Evolutionary conservation across 1,140 invertebrate genomes (phyloP), one percentile per base, ranked within the genome.

Genomic region (Drosophila rufa): DNA sequence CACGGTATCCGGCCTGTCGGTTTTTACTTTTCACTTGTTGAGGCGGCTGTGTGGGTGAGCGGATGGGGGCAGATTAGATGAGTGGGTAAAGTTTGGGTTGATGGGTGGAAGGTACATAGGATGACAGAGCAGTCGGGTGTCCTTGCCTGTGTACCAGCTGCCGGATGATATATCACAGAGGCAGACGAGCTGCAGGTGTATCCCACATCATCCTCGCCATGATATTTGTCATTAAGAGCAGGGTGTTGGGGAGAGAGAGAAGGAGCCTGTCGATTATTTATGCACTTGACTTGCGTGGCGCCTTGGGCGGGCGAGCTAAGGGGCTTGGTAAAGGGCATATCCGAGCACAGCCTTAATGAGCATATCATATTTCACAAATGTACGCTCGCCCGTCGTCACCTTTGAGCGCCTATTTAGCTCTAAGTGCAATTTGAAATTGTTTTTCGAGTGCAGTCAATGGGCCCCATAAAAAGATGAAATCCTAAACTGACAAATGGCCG

Each of bases 341-440:
- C 65, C 38, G 8, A 27, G 27, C 30, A 65, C 25, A 43, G 45
- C 75, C 83, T 65, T 86, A 85, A 85, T 87, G 82, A 82, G 79
- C 80, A 79, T 87, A 87, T 87, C 82, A 87, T 86, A 82, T 87
- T 87, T 86, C 82, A 79, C 75, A 86, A 75, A 86, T 62, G 53
- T 64, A 62, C 67, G 79, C 61, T 40, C 36, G 46, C 25, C 38
- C 56, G 67, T 77, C 81, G 67, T 73, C 82, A 82, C 75, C 73
- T 68, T 36, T 14, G 38, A 53, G 53, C 53, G 12, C 30, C 53
- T 38, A 42, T 59, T 43, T 36, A 67, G 48, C 58, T 66, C 75
- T 57, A 48, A 82, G 79, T 75, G 79, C 75, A 77, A 73, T 73
- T 55, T 73, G 50, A 79, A 82, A 75, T 70, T 79, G 64, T 76